A percentile compares a stretch with the other conserved stretches of the same genome.
Evolutionary conservation across 2,888 invertebrate species (phyloP).

Genomic region (Pachycephus smyrnensis): DNA sequence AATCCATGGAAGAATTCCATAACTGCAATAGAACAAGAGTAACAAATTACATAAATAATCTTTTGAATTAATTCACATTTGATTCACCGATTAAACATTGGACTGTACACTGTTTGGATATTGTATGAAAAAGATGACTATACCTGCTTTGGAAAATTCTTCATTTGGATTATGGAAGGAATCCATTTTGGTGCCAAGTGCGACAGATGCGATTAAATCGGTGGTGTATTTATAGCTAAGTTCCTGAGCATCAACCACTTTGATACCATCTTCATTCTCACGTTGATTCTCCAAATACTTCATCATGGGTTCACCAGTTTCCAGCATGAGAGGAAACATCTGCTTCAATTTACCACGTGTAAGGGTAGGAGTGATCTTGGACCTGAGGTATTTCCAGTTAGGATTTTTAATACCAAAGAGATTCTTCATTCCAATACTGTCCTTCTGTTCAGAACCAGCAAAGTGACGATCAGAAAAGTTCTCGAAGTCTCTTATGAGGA

Average conservation of each 20-base stretch:
- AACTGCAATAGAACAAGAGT: slow-evolving; percentile 36
- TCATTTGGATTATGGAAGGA: slow-evolving; percentile 51
- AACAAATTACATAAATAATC: background rate
- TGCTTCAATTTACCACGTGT: slow-evolving; percentile 70
- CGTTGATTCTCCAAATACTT: slow-evolving; percentile 37
- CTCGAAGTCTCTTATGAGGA: slow-evolving; percentile 68
- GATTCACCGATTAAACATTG: background rate
- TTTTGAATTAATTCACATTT: background rate
- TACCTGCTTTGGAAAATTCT: slow-evolving; percentile 51
- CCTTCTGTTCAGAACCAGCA: slow-evolving; percentile 61
- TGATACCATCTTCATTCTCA: slow-evolving; percentile 23
- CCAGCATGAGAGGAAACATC: slow-evolving; percentile 68
- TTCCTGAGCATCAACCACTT: slow-evolving; percentile 52
- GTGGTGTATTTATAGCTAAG: slow-evolving; percentile 55
- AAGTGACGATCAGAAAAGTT: slow-evolving; percentile 68
- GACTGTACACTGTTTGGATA: background rate
- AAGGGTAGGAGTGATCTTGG: slow-evolving; percentile 70
- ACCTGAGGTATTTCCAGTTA: slow-evolving; percentile 69
- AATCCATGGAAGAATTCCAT: slow-evolving; percentile 55
- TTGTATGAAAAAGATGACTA: background rate
- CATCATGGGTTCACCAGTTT: slow-evolving; percentile 60
- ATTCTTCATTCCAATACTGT: slow-evolving; percentile 64
- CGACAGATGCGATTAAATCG: slow-evolving; percentile 54
- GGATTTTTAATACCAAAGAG: slow-evolving; percentile 67
- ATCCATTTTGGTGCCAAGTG: slow-evolving; percentile 50